phyloP scores from a whole-genome alignment of 2,113 vertebrate genomes.

The Corapipo altera region DNA sequence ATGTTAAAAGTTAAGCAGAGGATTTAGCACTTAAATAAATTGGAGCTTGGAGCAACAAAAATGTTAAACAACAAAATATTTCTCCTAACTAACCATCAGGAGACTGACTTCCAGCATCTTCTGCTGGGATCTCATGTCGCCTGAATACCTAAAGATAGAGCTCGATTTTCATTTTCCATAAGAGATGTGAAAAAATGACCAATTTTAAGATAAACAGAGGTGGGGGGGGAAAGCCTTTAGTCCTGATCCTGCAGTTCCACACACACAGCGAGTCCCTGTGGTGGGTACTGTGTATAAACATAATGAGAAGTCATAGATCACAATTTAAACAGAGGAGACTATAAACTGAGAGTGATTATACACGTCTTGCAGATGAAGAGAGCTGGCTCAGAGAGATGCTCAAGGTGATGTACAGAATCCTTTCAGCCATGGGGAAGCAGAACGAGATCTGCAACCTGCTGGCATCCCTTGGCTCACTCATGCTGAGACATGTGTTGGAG shows the following conservation, averaged over 20 bases:
- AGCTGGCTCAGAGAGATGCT: neutral
- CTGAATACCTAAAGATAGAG: neutral
- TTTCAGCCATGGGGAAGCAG: neutral
- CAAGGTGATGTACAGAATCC: neutral
- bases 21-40: conserved; percentile 47
- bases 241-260: neutral
- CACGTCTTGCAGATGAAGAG: neutral
- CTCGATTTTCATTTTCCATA: neutral
- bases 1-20: conserved; percentile 49
- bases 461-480: neutral
- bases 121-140: neutral
- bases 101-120: conserved; percentile 28
- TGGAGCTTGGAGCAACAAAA: conserved; percentile 36
- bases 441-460: neutral
- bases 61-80: conserved; percentile 45
- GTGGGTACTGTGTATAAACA: neutral
- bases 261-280: fast-evolving
- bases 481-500: neutral
- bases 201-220: neutral
- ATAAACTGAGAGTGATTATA: neutral
- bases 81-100: conserved; percentile 38
- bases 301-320: neutral
- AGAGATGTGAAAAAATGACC: neutral
- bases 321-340: neutral
- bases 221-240: neutral